phyloP scores from a whole-genome alignment of 37 sponge, comb jelly and placozoan genomes.

The Lycopodina hypogea region DNA sequence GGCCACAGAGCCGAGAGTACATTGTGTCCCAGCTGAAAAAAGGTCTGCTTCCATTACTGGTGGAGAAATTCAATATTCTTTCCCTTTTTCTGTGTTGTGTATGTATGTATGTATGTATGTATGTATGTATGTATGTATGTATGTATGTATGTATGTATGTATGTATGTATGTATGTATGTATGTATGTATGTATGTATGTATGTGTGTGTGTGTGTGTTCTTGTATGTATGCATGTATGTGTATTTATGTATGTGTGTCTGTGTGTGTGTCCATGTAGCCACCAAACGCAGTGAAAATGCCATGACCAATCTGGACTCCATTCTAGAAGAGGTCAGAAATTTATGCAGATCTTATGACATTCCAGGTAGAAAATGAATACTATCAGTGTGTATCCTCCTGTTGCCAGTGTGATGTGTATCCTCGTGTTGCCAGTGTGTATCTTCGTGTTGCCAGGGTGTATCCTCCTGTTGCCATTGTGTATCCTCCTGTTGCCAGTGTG shows the following conservation, averaged over 20 bases:
- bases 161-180: slow-evolving; percentile 13
- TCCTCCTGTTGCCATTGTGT: too few relatives aligned
- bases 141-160: slow-evolving; percentile 4
- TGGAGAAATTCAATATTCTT: too few relatives aligned
- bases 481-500: too few relatives aligned
- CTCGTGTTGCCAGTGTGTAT: too few relatives aligned
- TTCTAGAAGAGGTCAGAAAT: slow-evolving; percentile 42
- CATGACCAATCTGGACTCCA: slow-evolving; percentile 36
- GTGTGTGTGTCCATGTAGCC: slow-evolving; percentile 20
- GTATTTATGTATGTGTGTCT: neutral
- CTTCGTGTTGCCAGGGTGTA: too few relatives aligned
- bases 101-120: neutral
- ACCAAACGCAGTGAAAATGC: slow-evolving; percentile 51
- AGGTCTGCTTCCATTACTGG: slow-evolving; percentile 31
- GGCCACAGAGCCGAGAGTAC: slow-evolving; percentile 45
- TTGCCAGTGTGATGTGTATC: neutral
- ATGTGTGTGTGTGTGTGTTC: slow-evolving; percentile 20
- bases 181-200: slow-evolving; percentile 4
- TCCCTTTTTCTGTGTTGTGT: too few relatives aligned
- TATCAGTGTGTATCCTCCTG: too few relatives aligned
- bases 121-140: slow-evolving; percentile 14
- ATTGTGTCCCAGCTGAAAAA: slow-evolving; percentile 50
- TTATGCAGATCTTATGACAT: too few relatives aligned
- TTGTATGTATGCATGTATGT: too few relatives aligned
- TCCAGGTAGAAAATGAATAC: too few relatives aligned